Base-by-base conservation (phyloP, 2,113 vertebrate genomes). In the Enhydra lutris region DNA sequence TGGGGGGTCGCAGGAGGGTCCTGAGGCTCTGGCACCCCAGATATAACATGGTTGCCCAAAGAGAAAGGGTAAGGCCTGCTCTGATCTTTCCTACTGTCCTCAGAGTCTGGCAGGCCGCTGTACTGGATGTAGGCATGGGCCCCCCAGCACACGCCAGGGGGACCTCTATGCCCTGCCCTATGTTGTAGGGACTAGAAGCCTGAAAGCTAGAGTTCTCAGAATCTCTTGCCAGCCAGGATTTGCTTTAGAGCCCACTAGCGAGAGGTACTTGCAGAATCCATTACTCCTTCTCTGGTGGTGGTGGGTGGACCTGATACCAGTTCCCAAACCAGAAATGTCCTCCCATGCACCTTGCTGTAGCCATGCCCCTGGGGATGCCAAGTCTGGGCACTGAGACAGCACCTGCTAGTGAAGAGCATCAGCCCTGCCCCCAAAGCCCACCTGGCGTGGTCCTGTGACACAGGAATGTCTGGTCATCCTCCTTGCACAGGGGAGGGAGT, bases 401-500 rank as follows among this genome's bases (percentile, higher is more conserved):
- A 67, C 31, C 17, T 29, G 26, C 12, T 4, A 69, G 71, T 18
- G 14, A 3, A 26, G 45, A 82, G 73, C 2, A 3, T 52, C 2
- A 1, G n/a, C 17, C 26, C 61, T n/a, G 14, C 23, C 23, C 23
- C 69, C 76, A n/a, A 15, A 55, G 52, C 42, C 69, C 47, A 55
- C 52, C 93, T 47, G 57, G 63, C 45, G 6, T 26, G 17, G 36
- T 26, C 65, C 12, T 23, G 45, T 34, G 65, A 71, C 1, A 31
- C n/a, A 31, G 82, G 29, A 47, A 39, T 50, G 63, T 13, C 18
- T 18, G 26, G 47, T 89, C 86, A 96, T 92, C 89, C 91, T 95
- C 67, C 89, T 26, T 95, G 93, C 39, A 23, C 39, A 2, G n/a
- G 36, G 9, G 83, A 61, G 29, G 81, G 67, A 29, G 8, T 29